Base-by-base conservation (phyloP, 2,888 invertebrate species). In the Sesia bembeciformis region DNA sequence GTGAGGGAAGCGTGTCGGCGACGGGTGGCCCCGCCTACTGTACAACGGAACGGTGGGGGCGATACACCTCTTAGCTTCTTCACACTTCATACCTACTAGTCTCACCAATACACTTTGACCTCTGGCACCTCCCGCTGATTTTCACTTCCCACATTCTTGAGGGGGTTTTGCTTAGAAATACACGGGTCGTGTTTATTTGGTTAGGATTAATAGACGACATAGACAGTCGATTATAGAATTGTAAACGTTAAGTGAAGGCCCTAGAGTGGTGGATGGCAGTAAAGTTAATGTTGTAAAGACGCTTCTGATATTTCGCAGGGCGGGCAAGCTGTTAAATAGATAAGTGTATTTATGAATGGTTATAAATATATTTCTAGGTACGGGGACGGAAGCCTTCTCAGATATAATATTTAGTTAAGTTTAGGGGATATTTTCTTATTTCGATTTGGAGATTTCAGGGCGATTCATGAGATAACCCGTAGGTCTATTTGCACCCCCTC, bases 11-110 rank as follows among this genome's bases (percentile, higher is more conserved):
- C 65, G 74, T 72, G 65, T 69, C 70, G 66, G 59, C 54, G 58
- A 55, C 62, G 68, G 70, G 66, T 72, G 52, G 70, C 85, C 75
- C 84, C 84, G 85, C 85, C 85, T 74, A 78, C 78, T 68, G 70
- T 74, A 72, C 69, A 73, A 78, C 78, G 75, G 67, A 76, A 79
- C 80, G 81, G 70, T 65, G 71, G 69, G 69, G 66, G 56, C 76
- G 78, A 68, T 80, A 84, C 84, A 85, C 85, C 85, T 85, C 84
- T 84, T 84, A 85, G 81, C 84, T 78, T 84, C 83, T 85, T 85
- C 83, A 85, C 85, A 84, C 84, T 85, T 83, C 77, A 75, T 84
- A 80, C 84, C 84, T 84, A 83, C 80, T 85, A 85, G 84, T 74
- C 63, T 62, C 71, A 67, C 86, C 81, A 74, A 60, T 62, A 49